phyloP scores from a whole-genome alignment of 2,797 vertebrate genomes.

The Prunella strophiata region DNA sequence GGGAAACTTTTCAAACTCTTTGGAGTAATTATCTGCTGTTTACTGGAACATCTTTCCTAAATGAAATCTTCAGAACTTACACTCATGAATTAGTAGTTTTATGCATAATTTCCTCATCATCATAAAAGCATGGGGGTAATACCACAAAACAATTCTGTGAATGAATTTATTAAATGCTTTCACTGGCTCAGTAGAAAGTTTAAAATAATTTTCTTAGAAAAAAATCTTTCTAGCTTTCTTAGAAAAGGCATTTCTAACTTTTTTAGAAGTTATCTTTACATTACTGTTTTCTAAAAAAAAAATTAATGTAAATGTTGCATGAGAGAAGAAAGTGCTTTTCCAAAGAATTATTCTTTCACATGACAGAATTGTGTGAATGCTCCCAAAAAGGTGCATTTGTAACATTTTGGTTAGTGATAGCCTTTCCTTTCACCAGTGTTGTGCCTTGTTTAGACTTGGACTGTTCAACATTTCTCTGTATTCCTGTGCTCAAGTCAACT shows the following conservation, averaged over 20 bases:
- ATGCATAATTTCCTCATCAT: not conserved
- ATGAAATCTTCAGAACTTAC: not conserved
- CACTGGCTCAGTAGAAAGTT: not conserved
- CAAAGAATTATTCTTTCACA: not conserved
- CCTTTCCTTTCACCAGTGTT: not conserved
- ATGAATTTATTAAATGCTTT: not conserved
- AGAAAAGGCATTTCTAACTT: not conserved
- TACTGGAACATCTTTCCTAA: not conserved
- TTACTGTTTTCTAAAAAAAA: not conserved
- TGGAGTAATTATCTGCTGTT: not conserved
- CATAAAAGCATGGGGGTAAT: not conserved
- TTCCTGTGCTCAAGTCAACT: not conserved
- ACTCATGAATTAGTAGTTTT: not conserved
- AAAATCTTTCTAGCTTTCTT: not conserved
- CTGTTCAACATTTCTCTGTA: not conserved
- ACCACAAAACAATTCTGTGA: not conserved
- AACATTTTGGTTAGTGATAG: not conserved
- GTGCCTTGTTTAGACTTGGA: not conserved
- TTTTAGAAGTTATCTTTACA: not conserved
- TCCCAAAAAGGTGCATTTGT: not conserved
- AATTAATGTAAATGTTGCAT: not conserved
- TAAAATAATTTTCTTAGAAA: not conserved
- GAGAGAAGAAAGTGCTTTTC: not conserved
- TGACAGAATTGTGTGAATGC: not conserved
- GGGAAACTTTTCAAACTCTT: not conserved